A percentile compares a stretch with the other conserved stretches of the same genome.
These are phyloP conservation scores for Amphiura filiformis DNA, from an alignment of 35 echinoderm and acorn worm species.

Conservation along the genomic window DNA sequence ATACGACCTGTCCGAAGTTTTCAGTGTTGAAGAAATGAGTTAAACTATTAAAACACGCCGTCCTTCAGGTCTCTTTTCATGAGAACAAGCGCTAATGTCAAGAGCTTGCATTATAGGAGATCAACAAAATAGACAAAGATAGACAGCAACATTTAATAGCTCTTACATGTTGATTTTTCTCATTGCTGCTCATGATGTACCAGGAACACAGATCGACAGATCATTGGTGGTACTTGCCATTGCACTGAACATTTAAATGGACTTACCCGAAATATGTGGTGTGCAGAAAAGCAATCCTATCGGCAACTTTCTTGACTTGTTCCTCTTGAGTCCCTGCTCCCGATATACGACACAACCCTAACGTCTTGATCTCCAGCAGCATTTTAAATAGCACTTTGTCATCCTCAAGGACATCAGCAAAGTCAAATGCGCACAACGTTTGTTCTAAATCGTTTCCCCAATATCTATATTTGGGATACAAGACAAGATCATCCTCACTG, in stretches of 20 bases:
- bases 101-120: background rate
- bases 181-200: background rate
- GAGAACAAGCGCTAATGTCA: background rate
- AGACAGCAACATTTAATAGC: background rate
- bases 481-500: constrained; percentile 30
- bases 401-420: constrained; percentile 41
- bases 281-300: constrained; percentile 47
- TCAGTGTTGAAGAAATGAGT: no score
- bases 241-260: background rate
- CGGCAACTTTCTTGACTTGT: constrained; percentile 55
- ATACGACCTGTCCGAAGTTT: background rate
- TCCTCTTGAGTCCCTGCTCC: constrained; percentile 25
- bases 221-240: background rate
- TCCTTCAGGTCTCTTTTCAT: no score
- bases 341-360: constrained; percentile 39
- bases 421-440: constrained; percentile 13
- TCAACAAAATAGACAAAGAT: background rate
- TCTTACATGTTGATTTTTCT: background rate
- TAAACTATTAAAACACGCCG: no score
- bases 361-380: constrained; percentile 58
- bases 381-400: constrained; percentile 53
- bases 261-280: constrained; percentile 65
- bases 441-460: constrained; percentile 33
- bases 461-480: constrained; percentile 38
- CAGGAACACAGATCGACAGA: background rate